phyloP scores from a whole-genome alignment of 2,797 vertebrate genomes.

The Neoniphon sammara region DNA sequence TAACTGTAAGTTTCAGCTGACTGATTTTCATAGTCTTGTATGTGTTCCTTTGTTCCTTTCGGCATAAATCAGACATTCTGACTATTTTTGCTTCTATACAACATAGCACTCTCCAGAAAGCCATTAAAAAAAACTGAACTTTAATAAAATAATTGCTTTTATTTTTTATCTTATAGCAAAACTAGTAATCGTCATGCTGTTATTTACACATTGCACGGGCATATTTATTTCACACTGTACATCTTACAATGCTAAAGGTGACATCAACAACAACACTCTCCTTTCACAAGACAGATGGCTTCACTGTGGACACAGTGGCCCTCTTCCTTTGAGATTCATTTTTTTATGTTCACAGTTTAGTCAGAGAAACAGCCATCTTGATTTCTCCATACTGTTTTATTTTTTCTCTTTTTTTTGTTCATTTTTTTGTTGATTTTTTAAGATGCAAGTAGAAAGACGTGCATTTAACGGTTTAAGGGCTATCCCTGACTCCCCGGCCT shows the following conservation, averaged over 20 bases:
- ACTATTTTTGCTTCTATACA: slow-evolving; percentile 40
- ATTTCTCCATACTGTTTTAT: slow-evolving; percentile 81
- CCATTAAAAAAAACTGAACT: slow-evolving; percentile 89
- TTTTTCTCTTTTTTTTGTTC: slow-evolving; percentile 72
- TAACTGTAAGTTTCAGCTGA: slow-evolving; percentile 14
- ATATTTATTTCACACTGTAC: slow-evolving; percentile 92
- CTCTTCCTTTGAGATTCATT: slow-evolving; percentile 77
- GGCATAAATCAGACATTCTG: slow-evolving; percentile 30
- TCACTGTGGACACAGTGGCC: slow-evolving; percentile 83
- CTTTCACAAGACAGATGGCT: slow-evolving; percentile 85
- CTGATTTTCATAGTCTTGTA: slow-evolving; percentile 9
- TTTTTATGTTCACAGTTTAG: slow-evolving; percentile 85
- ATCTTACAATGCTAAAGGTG: slow-evolving; percentile 89
- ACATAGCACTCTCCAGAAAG: slow-evolving; percentile 81
- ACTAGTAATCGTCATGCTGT: slow-evolving; percentile 94
- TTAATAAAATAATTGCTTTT: slow-evolving; percentile 99
- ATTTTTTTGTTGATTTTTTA: slow-evolving; percentile 81
- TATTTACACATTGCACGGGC: slow-evolving; percentile 94
- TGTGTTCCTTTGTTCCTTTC: slow-evolving; percentile 4
- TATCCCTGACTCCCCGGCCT: slow-evolving; percentile 82
- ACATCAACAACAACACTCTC: slow-evolving; percentile 88
- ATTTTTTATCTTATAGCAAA: slow-evolving; percentile 97
- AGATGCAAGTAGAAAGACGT: slow-evolving; percentile 90
- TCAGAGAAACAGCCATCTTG: slow-evolving; percentile 82
- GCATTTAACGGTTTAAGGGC: slow-evolving; percentile 84